Evolutionary conservation across 2,797 vertebrate genomes (phyloP), one percentile per base, ranked within the genome.

Genomic region (Enteromius thamalakanensis): DNA sequence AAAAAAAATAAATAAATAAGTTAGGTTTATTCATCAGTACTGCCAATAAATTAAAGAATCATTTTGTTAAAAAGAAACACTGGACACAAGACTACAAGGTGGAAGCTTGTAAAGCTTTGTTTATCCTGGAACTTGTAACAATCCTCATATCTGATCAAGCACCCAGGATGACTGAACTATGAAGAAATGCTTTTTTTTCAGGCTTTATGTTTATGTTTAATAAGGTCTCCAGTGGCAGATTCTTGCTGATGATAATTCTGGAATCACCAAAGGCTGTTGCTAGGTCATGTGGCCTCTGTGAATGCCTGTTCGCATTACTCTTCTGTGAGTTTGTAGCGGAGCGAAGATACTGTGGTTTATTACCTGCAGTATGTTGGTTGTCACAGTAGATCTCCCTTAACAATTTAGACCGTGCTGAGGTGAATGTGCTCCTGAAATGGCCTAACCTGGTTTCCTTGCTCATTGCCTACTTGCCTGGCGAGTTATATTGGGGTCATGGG

Each of bases 181-280:
- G 37, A 82, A 76, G 60, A 82, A 60, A 3, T 62, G 62, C 45
- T 21, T 78, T 74, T 74, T 67, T 68, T 67, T 82, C 70, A 79
- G 51, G 64, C 76, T 81, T 83, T 83, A 83, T 82, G 53, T 76
- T 74, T 82, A 75, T 69, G 76, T 64, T 80, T 86, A 80, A 80
- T 76, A 83, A 70, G 70, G 85, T 69, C 80, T 86, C 85, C 58
- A 19, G 81, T 80, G 85, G 76, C 76, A 71, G 71, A 80, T 84
- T 81, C 49, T 37, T 29, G 64, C 76, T 78, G 78, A 81, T 81
- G 78, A 77, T 76, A 86, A 84, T 78, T 83, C 26, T 62, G 23
- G 67, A 80, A 83, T 80, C 45, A 80, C 68, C 77, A 45, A 79
- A 80, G 60, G 82, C 82, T 84, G 68, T 71, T 86, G 75, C 67